Conservation (phyloP, 2,113 vertebrate genomes). For the Albula goreensis region DNA sequence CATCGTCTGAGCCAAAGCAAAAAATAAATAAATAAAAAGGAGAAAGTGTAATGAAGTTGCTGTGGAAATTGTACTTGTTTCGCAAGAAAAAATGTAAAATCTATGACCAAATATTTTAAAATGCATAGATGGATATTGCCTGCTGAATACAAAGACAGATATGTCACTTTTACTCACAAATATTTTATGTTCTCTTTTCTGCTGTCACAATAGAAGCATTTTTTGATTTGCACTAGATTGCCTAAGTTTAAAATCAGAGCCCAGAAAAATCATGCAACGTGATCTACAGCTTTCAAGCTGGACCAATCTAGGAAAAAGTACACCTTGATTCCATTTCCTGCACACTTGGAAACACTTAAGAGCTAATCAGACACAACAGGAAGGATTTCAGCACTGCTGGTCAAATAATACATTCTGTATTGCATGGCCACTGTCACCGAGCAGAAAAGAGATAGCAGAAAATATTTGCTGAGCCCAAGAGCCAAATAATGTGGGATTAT, state of each 20-base stretch:
- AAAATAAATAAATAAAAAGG: not conserved
- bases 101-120: not conserved
- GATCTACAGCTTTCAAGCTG: not conserved
- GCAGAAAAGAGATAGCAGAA: not conserved
- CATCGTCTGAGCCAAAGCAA: not conserved
- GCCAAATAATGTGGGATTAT: not conserved
- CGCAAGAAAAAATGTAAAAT: not conserved
- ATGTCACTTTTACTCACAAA: not conserved
- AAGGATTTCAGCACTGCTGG: too few relatives aligned
- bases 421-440: not conserved
- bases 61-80: slow-evolving; percentile 10
- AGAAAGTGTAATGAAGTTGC: not conserved
- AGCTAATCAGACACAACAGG: not conserved
- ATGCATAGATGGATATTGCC: not conserved
- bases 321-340: not conserved
- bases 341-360: not conserved
- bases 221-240: not conserved
- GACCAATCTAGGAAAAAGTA: not conserved
- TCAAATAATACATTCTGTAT: not conserved
- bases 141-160: not conserved
- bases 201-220: not conserved
- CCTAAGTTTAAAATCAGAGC: not conserved
- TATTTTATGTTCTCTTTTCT: not conserved
- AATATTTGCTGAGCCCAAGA: not conserved
- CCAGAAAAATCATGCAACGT: not conserved